Conservation (phyloP, 2,113 vertebrate species). For the Phycodurus eques region DNA sequence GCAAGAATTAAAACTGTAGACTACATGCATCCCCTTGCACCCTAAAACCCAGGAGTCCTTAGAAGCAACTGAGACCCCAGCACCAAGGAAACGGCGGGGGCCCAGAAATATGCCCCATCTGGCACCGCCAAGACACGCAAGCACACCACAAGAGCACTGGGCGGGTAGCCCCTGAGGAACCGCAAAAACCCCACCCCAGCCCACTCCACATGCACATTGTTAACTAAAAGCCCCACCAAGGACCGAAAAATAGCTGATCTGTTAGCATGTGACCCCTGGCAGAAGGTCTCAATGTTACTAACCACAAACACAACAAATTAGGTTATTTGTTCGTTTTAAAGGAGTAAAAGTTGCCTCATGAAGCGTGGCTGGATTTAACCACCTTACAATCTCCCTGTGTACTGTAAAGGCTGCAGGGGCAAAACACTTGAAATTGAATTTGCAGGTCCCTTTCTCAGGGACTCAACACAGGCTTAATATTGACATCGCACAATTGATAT, state of each 20-base stretch:
- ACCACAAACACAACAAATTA: background rate
- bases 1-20: too few species aligned
- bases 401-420: background rate
- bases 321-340: background rate
- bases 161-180: too few species aligned
- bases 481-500: constrained; percentile 48
- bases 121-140: too few species aligned
- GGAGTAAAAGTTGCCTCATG: background rate
- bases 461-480: constrained; percentile 17
- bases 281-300: background rate
- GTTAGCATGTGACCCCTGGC: background rate
- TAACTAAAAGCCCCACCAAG: constrained; percentile 14
- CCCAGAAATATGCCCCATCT: too few species aligned
- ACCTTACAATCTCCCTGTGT: constrained; percentile 4
- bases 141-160: too few species aligned
- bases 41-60: too few species aligned
- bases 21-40: too few species aligned
- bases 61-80: too few species aligned
- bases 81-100: too few species aligned
- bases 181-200: too few species aligned
- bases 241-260: constrained; percentile 19
- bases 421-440: constrained; percentile 18
- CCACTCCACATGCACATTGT: too few species aligned
- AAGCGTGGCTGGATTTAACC: background rate
- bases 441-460: constrained; percentile 15